Evolutionary conservation across 2,888 invertebrate species (phyloP).

Genomic region (Acanthopleura granulata): DNA sequence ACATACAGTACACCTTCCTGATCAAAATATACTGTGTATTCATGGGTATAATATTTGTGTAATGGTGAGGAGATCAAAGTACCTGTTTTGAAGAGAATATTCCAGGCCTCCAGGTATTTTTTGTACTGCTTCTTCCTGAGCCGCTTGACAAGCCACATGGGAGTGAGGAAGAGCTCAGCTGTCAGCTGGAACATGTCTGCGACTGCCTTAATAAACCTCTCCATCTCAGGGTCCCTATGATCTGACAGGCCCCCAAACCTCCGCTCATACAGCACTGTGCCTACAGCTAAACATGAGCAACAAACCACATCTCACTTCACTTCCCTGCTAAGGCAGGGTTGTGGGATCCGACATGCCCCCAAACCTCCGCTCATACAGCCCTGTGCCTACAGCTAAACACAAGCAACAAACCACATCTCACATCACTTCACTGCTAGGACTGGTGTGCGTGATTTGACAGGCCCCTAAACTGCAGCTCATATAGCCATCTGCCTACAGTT

Average conservation of each 20-base stretch:
- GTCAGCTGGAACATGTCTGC: slow-evolving; percentile 27
- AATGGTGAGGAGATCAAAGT: background rate
- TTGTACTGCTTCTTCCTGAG: slow-evolving; percentile 25
- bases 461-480: slow-evolving; percentile 32
- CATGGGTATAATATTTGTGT: too few relatives aligned
- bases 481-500: slow-evolving; percentile 34
- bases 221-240: slow-evolving; percentile 23
- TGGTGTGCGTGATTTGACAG: slow-evolving; percentile 27
- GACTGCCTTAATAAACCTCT: slow-evolving; percentile 30
- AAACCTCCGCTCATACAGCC: slow-evolving; percentile 33
- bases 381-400: slow-evolving; percentile 30
- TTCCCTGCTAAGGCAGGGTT: too few relatives aligned
- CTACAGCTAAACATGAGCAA: slow-evolving; percentile 27
- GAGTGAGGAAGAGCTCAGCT: slow-evolving; percentile 23
- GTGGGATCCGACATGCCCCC: slow-evolving; percentile 31
- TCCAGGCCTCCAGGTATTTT: slow-evolving; percentile 31
- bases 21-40: too few relatives aligned
- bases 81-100: slow-evolving; percentile 27
- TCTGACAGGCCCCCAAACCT: slow-evolving; percentile 32
- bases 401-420: too few relatives aligned
- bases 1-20: too few relatives aligned
- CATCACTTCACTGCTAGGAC: too few relatives aligned
- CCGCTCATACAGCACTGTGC: slow-evolving; percentile 33
- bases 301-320: too few relatives aligned
- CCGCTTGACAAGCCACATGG: slow-evolving; percentile 20